Percentiles rank a stretch among this genome's conserved stretches.
phyloP scores from a whole-genome alignment of 2,797 vertebrate genomes.

The Octomys mimax region DNA sequence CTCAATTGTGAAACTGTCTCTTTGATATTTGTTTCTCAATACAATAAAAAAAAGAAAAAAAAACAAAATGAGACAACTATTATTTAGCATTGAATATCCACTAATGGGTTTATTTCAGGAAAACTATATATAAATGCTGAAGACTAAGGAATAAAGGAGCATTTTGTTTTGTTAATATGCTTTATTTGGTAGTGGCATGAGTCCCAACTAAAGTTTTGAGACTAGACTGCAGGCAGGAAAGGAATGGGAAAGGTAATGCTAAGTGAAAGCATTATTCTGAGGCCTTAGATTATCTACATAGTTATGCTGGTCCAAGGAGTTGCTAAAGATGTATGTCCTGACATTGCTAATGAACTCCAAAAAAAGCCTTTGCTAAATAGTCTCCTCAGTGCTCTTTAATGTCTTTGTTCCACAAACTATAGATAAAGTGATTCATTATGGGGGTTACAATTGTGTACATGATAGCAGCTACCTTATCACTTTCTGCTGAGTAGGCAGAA shows the following conservation, averaged over 20 bases:
- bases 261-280: background rate
- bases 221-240: background rate
- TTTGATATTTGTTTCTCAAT: no score
- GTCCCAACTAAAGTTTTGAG: background rate
- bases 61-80: background rate
- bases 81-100: constrained; percentile 28
- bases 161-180: background rate
- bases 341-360: background rate
- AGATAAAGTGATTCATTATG: constrained; percentile 81
- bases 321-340: background rate
- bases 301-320: background rate
- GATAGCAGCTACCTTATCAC: constrained; percentile 65
- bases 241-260: background rate
- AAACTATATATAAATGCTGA: background rate
- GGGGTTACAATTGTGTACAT: constrained; percentile 76
- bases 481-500: constrained; percentile 68
- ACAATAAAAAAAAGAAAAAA: no score
- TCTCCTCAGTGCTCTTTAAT: constrained; percentile 68
- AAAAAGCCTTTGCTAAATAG: constrained; percentile 22
- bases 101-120: background rate
- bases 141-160: background rate
- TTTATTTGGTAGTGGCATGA: background rate
- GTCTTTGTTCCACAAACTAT: constrained; percentile 77
- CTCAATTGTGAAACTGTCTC: no score
- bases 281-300: background rate